phyloP scores from a whole-genome alignment of 2,113 vertebrate genomes.

The Chelonoidis abingdonii region DNA sequence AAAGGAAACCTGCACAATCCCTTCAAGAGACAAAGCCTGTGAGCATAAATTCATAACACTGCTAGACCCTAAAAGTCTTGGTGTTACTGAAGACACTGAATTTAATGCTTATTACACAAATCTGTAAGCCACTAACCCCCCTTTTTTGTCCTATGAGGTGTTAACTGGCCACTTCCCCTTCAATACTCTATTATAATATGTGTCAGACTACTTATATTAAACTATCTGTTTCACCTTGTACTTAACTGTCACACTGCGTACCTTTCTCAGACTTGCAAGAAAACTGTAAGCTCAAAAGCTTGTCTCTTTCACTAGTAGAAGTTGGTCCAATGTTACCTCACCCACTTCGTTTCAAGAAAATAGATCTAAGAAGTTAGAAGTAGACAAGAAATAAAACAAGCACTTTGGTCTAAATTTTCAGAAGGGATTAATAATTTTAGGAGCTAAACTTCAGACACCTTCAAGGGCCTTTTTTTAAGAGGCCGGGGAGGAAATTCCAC shows the following conservation, averaged over 20 bases:
- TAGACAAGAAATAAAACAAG: background rate
- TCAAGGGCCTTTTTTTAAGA: background rate
- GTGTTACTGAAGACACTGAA: background rate
- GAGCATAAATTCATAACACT: too few species aligned
- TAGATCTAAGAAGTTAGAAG: background rate
- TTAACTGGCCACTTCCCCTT: background rate
- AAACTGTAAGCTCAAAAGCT: background rate
- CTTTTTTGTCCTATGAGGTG: background rate
- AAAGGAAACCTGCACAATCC: background rate
- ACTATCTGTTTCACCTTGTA: background rate
- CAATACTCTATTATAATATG: background rate
- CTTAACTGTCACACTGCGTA: background rate
- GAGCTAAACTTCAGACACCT: background rate
- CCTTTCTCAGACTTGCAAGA: background rate
- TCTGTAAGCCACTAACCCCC: background rate
- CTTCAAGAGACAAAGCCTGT: too few species aligned
- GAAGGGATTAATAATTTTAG: accelerated
- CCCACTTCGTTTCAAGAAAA: background rate
- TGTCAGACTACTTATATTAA: background rate
- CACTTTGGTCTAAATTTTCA: accelerated
- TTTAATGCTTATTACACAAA: background rate
- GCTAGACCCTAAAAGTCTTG: background rate
- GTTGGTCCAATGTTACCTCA: background rate
- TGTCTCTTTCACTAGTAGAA: background rate
- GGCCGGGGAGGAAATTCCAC: background rate